A percentile compares a stretch with the other conserved stretches of the same genome.
phyloP scores from a whole-genome alignment of 2,888 invertebrate genomes.

The Volucella zonaria region DNA sequence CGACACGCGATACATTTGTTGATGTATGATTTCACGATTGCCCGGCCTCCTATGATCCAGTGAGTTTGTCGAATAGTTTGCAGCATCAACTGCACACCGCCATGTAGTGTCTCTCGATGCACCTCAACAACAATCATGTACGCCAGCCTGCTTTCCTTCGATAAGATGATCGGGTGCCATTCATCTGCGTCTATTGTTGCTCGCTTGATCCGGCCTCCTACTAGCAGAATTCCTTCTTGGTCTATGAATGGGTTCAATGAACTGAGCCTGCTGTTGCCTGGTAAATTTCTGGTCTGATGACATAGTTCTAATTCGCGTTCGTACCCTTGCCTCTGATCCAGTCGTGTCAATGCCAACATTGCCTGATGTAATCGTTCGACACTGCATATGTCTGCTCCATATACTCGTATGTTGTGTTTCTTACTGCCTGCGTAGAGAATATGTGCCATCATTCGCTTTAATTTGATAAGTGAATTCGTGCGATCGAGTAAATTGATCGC shows the following conservation, averaged over 20 bases:
- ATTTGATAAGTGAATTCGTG: constrained; percentile 12
- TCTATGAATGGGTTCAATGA: constrained; percentile 34
- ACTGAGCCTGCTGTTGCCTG: constrained; percentile 15
- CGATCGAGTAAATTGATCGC: neutral
- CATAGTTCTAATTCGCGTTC: constrained; percentile 19
- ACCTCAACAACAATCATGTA: too few relatives aligned
- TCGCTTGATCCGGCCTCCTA: constrained; percentile 42
- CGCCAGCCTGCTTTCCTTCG: constrained; percentile 13
- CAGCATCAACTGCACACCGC: too few relatives aligned
- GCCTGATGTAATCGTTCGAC: neutral
- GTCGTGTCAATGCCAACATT: constrained; percentile 17
- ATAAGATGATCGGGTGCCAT: constrained; percentile 32
- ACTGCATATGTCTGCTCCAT: too few relatives aligned
- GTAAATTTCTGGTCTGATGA: constrained; percentile 16
- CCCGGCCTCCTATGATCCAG: neutral
- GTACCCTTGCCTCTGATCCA: constrained; percentile 25
- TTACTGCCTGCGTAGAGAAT: constrained; percentile 23
- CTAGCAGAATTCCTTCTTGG: constrained; percentile 18
- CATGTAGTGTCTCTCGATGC: too few relatives aligned
- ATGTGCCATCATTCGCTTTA: constrained; percentile 30
- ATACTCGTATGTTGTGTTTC: neutral
- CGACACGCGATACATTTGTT: constrained; percentile 30
- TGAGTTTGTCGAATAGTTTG: too few relatives aligned
- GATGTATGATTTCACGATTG: constrained; percentile 26
- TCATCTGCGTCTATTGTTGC: constrained; percentile 25